Conservation (phyloP, 2,113 vertebrate genomes). For the Oxyruncus cristatus region DNA sequence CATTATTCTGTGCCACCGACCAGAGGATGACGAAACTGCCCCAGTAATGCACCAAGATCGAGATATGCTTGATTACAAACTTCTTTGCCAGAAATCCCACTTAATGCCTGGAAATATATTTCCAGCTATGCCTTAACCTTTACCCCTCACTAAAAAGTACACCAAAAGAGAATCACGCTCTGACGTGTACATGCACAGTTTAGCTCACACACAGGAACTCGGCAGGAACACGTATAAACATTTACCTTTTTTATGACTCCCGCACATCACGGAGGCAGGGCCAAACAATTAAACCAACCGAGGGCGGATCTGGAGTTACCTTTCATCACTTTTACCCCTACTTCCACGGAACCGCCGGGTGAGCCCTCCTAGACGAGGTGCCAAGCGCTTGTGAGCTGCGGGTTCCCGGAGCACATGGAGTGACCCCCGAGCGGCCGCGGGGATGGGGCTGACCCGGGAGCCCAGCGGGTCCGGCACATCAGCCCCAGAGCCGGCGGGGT, state of each 20-base stretch:
- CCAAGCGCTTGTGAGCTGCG: accelerated
- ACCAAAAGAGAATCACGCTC: not conserved
- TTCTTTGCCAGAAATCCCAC: not conserved
- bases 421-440: accelerated
- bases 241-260: not conserved
- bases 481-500: accelerated
- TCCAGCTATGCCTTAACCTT: not conserved
- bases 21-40: not conserved
- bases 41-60: not conserved
- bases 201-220: not conserved
- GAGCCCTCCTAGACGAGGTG: not conserved
- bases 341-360: not conserved
- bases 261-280: not conserved
- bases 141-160: not conserved
- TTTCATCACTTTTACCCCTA: not conserved
- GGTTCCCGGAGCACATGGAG: accelerated
- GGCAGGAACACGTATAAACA: not conserved
- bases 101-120: not conserved
- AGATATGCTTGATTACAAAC: accelerated
- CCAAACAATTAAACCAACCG: not conserved
- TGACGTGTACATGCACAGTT: accelerated
- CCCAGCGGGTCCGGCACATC: not conserved
- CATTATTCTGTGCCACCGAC: not conserved
- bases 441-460: too few species aligned
- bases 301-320: not conserved